Evolutionary conservation across 2,888 invertebrate species (phyloP).

Genomic region (Thysanoteuthis rhombus): DNA sequence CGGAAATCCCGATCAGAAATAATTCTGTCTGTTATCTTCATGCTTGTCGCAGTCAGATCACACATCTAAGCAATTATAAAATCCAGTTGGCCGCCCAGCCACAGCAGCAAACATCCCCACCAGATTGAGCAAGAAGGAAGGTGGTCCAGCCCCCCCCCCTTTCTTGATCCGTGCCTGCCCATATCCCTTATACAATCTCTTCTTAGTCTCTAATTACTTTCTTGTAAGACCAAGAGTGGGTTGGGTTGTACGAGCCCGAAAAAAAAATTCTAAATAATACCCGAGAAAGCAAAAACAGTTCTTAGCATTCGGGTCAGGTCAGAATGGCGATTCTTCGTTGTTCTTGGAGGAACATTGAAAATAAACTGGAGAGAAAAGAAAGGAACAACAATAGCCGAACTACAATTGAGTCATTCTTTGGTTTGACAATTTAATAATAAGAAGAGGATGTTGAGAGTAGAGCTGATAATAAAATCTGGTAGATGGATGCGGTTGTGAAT

Average conservation of each 20-base stretch:
- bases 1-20: too few species aligned
- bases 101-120: not conserved
- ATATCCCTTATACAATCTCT: not conserved
- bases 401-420: not conserved
- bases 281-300: not conserved
- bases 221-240: not conserved
- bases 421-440: not conserved
- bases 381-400: constrained; percentile 12
- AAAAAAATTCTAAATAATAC: not conserved
- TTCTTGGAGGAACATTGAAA: not conserved
- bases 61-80: not conserved
- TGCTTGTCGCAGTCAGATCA: too few species aligned
- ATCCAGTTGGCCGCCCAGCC: not conserved
- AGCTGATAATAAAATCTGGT: too few species aligned
- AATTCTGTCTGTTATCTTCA: too few species aligned
- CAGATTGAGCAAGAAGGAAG: too few species aligned
- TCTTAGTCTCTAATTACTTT: not conserved
- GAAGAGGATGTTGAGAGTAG: not conserved
- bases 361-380: not conserved
- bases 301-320: not conserved
- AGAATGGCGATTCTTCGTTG: not conserved
- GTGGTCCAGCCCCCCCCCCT: too few species aligned
- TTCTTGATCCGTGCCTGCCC: too few species aligned
- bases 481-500: too few species aligned
- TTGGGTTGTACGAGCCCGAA: not conserved